Evolutionary conservation across 37 sponge, comb jelly and placozoan genomes (phyloP).

Genomic region (Spongilla lacustris): DNA sequence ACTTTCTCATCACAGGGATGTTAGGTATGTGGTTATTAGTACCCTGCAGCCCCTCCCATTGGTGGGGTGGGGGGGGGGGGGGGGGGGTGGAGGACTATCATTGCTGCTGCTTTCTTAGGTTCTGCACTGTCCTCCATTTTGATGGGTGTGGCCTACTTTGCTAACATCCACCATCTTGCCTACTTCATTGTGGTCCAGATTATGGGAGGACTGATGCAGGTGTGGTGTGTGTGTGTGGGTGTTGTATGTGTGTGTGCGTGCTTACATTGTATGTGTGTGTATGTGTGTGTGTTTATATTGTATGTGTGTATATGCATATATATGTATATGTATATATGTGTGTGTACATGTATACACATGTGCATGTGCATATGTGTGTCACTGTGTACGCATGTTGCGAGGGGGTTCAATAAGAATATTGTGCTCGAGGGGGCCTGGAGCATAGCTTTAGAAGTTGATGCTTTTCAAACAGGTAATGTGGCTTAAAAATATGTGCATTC

Average conservation of each 20-base stretch:
- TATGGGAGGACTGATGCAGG: constrained; percentile 15
- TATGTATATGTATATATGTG: constrained; percentile 37
- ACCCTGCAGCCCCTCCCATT: too few relatives aligned
- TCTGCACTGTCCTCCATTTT: background rate
- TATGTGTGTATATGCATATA: constrained; percentile 51
- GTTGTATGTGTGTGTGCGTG: constrained; percentile 44
- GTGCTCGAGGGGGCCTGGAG: too few relatives aligned
- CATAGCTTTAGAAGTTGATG: too few relatives aligned
- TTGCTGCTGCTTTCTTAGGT: background rate
- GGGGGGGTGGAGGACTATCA: background rate
- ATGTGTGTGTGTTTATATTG: constrained; percentile 51
- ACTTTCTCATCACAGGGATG: constrained; percentile 92
- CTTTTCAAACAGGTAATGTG: too few relatives aligned
- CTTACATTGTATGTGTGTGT: constrained; percentile 63
- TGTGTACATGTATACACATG: constrained; percentile 55
- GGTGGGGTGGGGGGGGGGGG: background rate
- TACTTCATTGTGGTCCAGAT: background rate
- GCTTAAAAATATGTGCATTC: too few relatives aligned
- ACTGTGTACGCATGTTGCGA: constrained; percentile 23
- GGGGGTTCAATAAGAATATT: too few relatives aligned
- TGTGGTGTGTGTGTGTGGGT: constrained; percentile 39
- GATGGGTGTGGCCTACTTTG: background rate
- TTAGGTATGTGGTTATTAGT: constrained; percentile 71
- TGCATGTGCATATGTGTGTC: constrained; percentile 60
- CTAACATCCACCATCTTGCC: background rate